Base-by-base conservation (phyloP, 2,888 invertebrate genomes). In the Deilephila elpenor region DNA sequence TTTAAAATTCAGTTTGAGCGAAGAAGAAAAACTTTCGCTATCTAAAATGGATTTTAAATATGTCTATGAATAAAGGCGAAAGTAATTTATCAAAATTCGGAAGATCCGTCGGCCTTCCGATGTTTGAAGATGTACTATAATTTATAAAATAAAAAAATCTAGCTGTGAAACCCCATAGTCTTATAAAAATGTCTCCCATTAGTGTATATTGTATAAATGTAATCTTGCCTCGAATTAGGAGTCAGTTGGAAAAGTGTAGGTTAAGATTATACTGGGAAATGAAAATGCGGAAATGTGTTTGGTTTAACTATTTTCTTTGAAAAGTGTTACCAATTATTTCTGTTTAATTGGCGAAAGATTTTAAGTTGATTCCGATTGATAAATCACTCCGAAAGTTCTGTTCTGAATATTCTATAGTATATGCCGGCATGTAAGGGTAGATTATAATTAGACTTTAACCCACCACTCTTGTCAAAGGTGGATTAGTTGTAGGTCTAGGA, bases 131-230 rank as follows among this genome's bases (percentile, higher is more conserved):
- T 29, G 25, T 67, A 51, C 20, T 14, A 44, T 67, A 67, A 51
- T 25, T 51, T 67, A 25, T 25, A 51, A 67, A 25, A 51, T 1
- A 7, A 51, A 67, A 56, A 37, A 67, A 25, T 51, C 77, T 86
- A 88, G 83, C 78, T 84, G 82, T 86, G 82, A 87, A 89, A 88
- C 86, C 89, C 88, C 87, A 85, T 79, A 79, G 77, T 82, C 78
- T 79, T 77, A 76, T 78, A 78, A 81, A 78, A 78, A 85, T 80
- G 83, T 87, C 83, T 88, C 86, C 86, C 84, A 84, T 82, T 88
- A 88, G 79, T 77, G 73, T 76, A 44, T 76, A 76, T 70, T 75
- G 71, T 70, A 37, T 74, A 62, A 71, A 53, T 56, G 25, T 74
- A 67, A 67, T 67, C 67, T 53, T 60, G 60, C 51, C 32, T 67